phyloP scores from a whole-genome alignment of 2,797 vertebrate species.

The Pelodytes ibericus region DNA sequence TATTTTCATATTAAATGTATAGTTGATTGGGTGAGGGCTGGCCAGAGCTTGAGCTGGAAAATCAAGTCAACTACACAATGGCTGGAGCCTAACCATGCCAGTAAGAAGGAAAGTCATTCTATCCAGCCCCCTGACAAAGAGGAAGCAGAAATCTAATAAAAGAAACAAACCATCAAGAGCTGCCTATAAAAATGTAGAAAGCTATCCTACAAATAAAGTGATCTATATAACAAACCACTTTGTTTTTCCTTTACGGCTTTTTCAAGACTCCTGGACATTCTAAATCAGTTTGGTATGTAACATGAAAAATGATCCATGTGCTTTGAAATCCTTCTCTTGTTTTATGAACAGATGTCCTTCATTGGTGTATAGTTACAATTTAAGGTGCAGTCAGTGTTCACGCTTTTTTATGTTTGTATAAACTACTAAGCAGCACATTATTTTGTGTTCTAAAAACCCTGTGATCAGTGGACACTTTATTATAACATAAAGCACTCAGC shows the following conservation, averaged over 20 bases:
- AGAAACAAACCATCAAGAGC: not conserved
- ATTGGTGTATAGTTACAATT: conserved; percentile 13
- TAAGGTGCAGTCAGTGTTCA: conserved; percentile 17
- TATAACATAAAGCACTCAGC: conserved; percentile 6
- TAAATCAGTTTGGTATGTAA: not conserved
- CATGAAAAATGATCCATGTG: not conserved
- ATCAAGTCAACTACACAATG: too few relatives aligned
- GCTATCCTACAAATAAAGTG: not conserved
- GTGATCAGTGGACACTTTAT: not conserved
- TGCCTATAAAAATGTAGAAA: not conserved
- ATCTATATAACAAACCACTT: not conserved
- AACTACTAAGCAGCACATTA: conserved; percentile 10
- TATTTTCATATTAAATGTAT: too few relatives aligned
- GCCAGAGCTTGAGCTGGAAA: too few relatives aligned
- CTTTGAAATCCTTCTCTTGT: conserved; percentile 8
- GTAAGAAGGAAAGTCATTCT: not conserved
- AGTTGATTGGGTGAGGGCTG: too few relatives aligned
- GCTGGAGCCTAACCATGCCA: too few relatives aligned
- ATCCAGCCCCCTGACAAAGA: not conserved
- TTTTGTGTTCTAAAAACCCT: not conserved
- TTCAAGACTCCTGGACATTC: not conserved
- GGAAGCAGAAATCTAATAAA: not conserved
- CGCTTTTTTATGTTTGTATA: conserved; percentile 9
- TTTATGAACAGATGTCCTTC: conserved; percentile 40
- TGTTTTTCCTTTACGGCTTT: not conserved